phyloP scores from a whole-genome alignment of 2,113 vertebrate species.

The Stigmatopora argus region DNA sequence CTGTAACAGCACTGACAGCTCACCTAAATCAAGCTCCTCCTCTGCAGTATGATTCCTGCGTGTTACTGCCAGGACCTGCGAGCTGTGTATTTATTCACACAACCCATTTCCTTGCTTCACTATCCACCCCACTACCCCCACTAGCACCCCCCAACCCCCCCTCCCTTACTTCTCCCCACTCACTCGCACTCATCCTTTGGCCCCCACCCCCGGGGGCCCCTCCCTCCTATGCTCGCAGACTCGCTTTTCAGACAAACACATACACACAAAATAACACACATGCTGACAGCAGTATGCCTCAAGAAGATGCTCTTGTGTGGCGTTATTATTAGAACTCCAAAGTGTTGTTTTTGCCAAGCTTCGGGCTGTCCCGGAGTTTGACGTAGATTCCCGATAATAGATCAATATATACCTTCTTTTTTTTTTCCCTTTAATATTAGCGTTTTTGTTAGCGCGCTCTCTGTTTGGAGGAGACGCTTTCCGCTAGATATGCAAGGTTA shows the following conservation, averaged over 20 bases:
- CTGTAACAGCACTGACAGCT: constrained; percentile 50
- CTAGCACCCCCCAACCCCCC: constrained; percentile 37
- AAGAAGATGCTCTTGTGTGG: constrained; percentile 53
- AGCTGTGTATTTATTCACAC: constrained; percentile 62
- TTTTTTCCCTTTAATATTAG: constrained; percentile 40
- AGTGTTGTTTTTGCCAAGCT: constrained; percentile 9
- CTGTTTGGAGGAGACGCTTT: constrained; percentile 4
- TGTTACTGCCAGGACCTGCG: constrained; percentile 57
- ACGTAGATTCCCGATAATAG: constrained; percentile 41
- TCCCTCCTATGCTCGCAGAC: constrained; percentile 48
- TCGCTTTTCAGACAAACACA: constrained; percentile 33
- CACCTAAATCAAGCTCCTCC: constrained; percentile 65
- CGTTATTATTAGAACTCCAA: constrained; percentile 41
- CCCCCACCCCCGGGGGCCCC: constrained; percentile 14
- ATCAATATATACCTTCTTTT: constrained; percentile 25
- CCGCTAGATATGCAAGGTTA: constrained; percentile 29
- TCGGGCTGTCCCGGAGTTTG: constrained; percentile 42
- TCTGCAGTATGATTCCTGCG: constrained; percentile 64
- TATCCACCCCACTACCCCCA: constrained; percentile 35
- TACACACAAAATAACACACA: constrained; percentile 29
- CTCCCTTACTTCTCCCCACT: constrained; percentile 46
- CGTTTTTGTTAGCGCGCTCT: constrained; percentile 34
- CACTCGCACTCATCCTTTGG: constrained; percentile 23
- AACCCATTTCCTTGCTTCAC: constrained; percentile 55
- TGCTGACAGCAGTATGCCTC: constrained; percentile 63